These are phyloP conservation scores for Theristicus caerulescens DNA, from an alignment of 2,113 vertebrate genomes.

Conservation along the genomic window DNA sequence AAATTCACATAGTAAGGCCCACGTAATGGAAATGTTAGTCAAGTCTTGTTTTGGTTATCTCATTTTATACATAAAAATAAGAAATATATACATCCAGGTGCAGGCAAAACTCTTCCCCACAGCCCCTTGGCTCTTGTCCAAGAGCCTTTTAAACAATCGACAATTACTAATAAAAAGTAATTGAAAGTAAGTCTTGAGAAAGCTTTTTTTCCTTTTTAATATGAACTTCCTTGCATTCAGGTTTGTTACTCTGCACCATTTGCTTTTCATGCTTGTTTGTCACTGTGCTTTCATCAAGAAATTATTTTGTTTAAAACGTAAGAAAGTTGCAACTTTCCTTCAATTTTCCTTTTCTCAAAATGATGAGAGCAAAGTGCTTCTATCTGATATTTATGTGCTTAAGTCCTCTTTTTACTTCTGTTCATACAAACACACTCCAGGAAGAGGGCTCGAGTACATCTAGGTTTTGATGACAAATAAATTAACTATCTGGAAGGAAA, in stretches of 20 bases:
- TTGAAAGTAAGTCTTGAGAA: conserved; percentile 48
- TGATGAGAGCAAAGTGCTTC: neutral
- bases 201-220: neutral
- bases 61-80: neutral
- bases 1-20: neutral
- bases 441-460: neutral
- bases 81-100: neutral
- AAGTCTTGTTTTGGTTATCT: neutral
- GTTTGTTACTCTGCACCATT: conserved; percentile 27
- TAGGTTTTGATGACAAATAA: conserved; percentile 4
- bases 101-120: neutral
- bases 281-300: neutral
- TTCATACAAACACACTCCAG: neutral
- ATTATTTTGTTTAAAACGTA: neutral
- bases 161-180: conserved; percentile 61
- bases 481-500: neutral
- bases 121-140: conserved; percentile 12
- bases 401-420: neutral
- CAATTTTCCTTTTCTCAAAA: neutral
- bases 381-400: neutral
- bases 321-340: neutral
- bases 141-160: conserved; percentile 46
- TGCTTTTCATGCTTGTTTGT: conserved; percentile 13
- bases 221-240: neutral
- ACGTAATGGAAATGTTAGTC: neutral